These are phyloP conservation scores for Drosophila hydei DNA, from an alignment of 1,140 invertebrate genomes.

Conservation along the genomic window DNA sequence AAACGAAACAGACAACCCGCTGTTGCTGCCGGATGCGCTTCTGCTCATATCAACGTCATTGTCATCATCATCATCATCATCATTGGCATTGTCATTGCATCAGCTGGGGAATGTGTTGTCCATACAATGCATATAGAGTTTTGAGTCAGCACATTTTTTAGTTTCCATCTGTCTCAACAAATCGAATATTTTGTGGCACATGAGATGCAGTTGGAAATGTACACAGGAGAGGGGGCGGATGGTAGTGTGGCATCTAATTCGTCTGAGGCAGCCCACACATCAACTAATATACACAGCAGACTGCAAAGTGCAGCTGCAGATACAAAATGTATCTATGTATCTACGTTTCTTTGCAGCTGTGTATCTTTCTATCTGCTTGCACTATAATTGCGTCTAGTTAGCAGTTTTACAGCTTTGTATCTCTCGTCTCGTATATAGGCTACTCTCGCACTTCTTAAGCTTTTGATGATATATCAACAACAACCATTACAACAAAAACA, in stretches of 20 bases:
- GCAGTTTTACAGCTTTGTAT: slow-evolving; percentile 25
- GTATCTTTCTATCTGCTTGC: slow-evolving; percentile 6
- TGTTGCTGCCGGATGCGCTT: slow-evolving; percentile 9
- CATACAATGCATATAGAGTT: slow-evolving; percentile 7
- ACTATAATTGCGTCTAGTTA: slow-evolving; percentile 25
- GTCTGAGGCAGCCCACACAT: slow-evolving; percentile 24
- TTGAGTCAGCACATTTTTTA: slow-evolving; percentile 38
- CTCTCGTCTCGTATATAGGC: slow-evolving; percentile 12
- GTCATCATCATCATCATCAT: slow-evolving; percentile 9
- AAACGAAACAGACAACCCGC: background rate
- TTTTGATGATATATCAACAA: slow-evolving; percentile 13
- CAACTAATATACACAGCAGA: background rate
- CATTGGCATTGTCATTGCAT: slow-evolving; percentile 17
- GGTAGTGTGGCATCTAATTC: background rate
- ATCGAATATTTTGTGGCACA: slow-evolving; percentile 27
- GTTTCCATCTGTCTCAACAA: slow-evolving; percentile 14
- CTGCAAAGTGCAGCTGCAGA: background rate
- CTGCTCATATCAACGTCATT: background rate
- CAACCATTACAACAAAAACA: background rate
- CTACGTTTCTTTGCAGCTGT: background rate
- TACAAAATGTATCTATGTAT: slow-evolving; percentile 12
- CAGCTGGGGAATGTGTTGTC: slow-evolving; percentile 3
- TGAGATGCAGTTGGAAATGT: slow-evolving; percentile 35
- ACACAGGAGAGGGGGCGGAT: background rate
- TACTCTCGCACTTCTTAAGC: slow-evolving; percentile 11